Evolutionary conservation across 2,797 vertebrate genomes (phyloP), one percentile per base, ranked within the genome.

Genomic region (Gallinago solitaria): DNA sequence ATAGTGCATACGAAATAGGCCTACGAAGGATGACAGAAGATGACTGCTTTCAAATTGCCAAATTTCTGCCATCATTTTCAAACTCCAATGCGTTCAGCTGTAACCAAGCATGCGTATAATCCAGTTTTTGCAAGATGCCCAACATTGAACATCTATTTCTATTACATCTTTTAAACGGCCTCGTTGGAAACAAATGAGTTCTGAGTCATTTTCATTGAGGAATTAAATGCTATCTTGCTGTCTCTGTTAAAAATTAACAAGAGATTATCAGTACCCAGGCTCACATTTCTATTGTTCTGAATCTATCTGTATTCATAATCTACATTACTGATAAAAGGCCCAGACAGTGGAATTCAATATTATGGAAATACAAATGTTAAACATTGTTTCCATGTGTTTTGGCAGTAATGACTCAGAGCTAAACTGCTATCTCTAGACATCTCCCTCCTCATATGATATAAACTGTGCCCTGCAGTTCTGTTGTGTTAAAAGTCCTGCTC

Each of bases 311-410:
- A 69, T 78, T 83, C 57, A 79, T 83, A 88, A 87, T 51, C 85
- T 87, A 28, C n/a, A 54, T 83, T 83, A 76, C 54, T 78, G 82
- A 86, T 86, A 95, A 78, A 94, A 91, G 84, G 14, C 47, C 47
- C 84, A 96, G 89, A 90, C 76, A 35, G 45, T 41, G 68, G 76
- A 83, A 95, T 83, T 89, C 83, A 76, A 56, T 59, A 69, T 83
- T 87, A 85, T 47, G 84, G 79, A 91, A 94, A 86, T 59, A 57
- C 17, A 65, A 81, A 70, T 10, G 21, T 81, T 92, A 75, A 94
- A 77, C 61, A 65, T 53, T 69, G 20, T 93, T 96, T 97, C 94
- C 54, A 17, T 37, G 57, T 79, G 43, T 92, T 96, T 91, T 83
- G 57, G 76, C 50, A 50, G 61, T 61, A 95, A 64, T 83, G 89